A percentile compares a stretch with the other conserved stretches of the same genome.
phyloP scores from a whole-genome alignment of 1,140 invertebrate genomes.

The Polyergus mexicanus region DNA sequence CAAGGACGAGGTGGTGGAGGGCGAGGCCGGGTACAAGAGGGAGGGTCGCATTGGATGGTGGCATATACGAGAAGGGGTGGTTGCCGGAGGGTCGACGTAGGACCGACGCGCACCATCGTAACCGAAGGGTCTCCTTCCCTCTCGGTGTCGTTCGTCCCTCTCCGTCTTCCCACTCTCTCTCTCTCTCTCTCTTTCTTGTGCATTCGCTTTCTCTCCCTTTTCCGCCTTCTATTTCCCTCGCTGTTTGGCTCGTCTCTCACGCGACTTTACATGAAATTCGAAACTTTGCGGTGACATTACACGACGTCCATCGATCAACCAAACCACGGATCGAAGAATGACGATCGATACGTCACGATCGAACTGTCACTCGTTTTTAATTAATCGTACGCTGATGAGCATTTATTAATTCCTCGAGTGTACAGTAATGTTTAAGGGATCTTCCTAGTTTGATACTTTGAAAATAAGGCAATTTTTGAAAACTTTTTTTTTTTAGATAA shows the following conservation, averaged over 20 bases:
- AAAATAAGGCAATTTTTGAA: too few relatives aligned
- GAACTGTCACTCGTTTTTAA: background rate
- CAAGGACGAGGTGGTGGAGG: slow-evolving; percentile 14
- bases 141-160: slow-evolving; percentile 33
- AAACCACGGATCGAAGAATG: slow-evolving; percentile 18
- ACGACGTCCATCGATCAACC: background rate
- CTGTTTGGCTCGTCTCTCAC: slow-evolving; percentile 70
- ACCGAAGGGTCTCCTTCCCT: slow-evolving; percentile 64
- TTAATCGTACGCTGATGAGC: background rate
- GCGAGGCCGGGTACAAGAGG: slow-evolving; percentile 48
- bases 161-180: slow-evolving; percentile 34
- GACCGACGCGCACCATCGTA: slow-evolving; percentile 73
- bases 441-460: too few relatives aligned
- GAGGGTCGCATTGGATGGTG: slow-evolving; percentile 62
- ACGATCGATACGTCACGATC: slow-evolving; percentile 21
- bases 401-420: background rate
- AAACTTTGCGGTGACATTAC: slow-evolving; percentile 58
- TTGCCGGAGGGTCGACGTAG: slow-evolving; percentile 70
- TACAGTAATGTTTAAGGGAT: background rate
- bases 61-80: slow-evolving; percentile 59
- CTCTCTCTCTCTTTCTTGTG: slow-evolving; percentile 45
- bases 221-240: slow-evolving; percentile 62
- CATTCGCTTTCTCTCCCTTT: slow-evolving; percentile 53
- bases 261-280: slow-evolving; percentile 71
- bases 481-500: too few relatives aligned